A percentile compares a stretch with the other conserved stretches of the same genome.
phyloP scores from a whole-genome alignment of 1,140 invertebrate genomes.

The Drosophila obscura region DNA sequence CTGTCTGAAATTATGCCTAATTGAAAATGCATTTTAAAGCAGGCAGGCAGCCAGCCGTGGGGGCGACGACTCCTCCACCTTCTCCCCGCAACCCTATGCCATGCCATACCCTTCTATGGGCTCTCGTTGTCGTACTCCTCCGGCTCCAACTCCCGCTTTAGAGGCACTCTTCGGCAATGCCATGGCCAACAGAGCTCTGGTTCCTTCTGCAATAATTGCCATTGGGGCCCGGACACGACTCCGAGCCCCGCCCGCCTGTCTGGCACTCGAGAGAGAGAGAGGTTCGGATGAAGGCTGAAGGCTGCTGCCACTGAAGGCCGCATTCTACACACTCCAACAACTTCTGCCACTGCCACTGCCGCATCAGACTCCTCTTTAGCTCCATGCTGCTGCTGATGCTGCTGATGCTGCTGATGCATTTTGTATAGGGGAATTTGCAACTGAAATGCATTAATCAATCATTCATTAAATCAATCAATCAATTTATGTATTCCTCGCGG shows the following conservation, averaged over 20 bases:
- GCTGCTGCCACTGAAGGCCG: slow-evolving; percentile 68
- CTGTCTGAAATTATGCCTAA: slow-evolving; percentile 72
- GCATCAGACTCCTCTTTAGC: slow-evolving; percentile 2
- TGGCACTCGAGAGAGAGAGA: slow-evolving; percentile 49
- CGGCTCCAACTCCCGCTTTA: slow-evolving; percentile 5
- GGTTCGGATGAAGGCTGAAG: slow-evolving; percentile 29
- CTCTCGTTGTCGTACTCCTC: not conserved
- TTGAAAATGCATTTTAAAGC: slow-evolving; percentile 79
- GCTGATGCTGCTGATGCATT: slow-evolving; percentile 55
- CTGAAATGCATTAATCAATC: slow-evolving; percentile 82
- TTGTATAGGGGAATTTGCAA: slow-evolving; percentile 79
- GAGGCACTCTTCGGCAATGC: slow-evolving; percentile 42
- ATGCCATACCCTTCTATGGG: too few relatives aligned
- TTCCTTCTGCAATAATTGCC: slow-evolving; percentile 54
- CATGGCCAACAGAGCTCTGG: slow-evolving; percentile 59
- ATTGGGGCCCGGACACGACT: slow-evolving; percentile 17
- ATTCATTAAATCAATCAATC: slow-evolving; percentile 83
- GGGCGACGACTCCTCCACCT: slow-evolving; percentile 27
- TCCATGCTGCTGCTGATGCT: slow-evolving; percentile 13
- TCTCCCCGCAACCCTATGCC: too few relatives aligned
- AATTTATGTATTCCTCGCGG: slow-evolving; percentile 75
- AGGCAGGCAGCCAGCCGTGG: slow-evolving; percentile 46
- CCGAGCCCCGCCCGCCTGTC: slow-evolving; percentile 59
- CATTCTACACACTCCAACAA: slow-evolving; percentile 50
- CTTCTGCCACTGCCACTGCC: too few relatives aligned